A percentile compares a stretch with the other conserved stretches of the same genome.
Conservation (phyloP, 2,113 vertebrate genomes). For the Natator depressus region DNA sequence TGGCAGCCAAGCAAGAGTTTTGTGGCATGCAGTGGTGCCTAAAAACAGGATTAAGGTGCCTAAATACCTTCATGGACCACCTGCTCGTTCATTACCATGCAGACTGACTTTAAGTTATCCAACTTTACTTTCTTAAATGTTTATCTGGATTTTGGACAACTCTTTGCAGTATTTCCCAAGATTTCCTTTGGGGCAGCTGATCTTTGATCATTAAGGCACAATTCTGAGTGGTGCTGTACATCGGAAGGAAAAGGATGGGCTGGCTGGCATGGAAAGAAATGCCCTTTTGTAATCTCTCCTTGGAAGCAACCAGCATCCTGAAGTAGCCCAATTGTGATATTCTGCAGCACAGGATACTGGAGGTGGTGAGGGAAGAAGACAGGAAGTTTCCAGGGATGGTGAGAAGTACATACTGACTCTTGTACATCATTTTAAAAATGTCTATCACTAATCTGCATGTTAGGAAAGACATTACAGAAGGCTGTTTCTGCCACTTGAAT, state of each 20-base stretch:
- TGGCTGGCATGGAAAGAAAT: not conserved
- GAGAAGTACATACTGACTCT: not conserved
- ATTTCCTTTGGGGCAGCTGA: not conserved
- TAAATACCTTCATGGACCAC: not conserved
- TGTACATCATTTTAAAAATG: not conserved
- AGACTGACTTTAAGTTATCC: not conserved
- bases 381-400: not conserved
- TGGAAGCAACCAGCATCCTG: not conserved
- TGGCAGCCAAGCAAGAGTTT: not conserved
- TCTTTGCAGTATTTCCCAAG: not conserved
- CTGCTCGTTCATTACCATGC: not conserved
- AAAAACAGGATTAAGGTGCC: not conserved
- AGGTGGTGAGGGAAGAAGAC: not conserved
- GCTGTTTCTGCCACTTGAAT: not conserved
- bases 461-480: not conserved
- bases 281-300: not conserved
- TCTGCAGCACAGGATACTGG: not conserved
- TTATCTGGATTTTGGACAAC: not conserved
- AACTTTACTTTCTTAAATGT: not conserved
- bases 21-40: not conserved
- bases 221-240: not conserved
- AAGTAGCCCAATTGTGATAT: not conserved
- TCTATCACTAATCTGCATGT: no score
- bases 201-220: not conserved
- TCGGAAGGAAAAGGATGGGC: not conserved